Evolutionary conservation across 2,113 vertebrate genomes (phyloP).

Genomic region (Triplophysa rosa): DNA sequence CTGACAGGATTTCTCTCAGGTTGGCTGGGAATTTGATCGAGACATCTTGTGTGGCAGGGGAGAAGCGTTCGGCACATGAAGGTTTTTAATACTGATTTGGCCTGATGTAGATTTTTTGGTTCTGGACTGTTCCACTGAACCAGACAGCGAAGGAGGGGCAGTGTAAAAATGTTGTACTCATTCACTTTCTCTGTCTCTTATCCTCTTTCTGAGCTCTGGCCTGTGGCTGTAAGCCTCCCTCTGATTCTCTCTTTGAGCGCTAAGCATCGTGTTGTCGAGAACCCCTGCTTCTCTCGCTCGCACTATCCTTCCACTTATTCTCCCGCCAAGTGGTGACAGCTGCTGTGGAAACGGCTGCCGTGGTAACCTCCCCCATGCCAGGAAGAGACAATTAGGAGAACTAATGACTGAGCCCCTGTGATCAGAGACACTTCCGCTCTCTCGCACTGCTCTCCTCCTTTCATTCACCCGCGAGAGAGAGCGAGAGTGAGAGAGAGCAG

Average conservation of each 20-base stretch:
- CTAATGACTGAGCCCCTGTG: slow-evolving; percentile 43
- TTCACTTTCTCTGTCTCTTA: slow-evolving; percentile 5
- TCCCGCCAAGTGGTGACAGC: slow-evolving; percentile 43
- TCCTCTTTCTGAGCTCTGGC: neutral
- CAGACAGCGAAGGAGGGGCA: neutral
- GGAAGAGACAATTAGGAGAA: slow-evolving; percentile 48
- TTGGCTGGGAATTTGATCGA: neutral
- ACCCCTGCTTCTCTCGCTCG: slow-evolving; percentile 24
- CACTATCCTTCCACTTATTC: slow-evolving; percentile 37
- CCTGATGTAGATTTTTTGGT: too few species aligned
- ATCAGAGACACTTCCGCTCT: slow-evolving; percentile 22
- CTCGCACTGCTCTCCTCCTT: neutral
- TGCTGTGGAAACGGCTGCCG: slow-evolving; percentile 38
- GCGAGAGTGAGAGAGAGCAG: neutral
- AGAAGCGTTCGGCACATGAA: neutral
- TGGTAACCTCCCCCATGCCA: slow-evolving; percentile 37
- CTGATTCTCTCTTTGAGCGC: slow-evolving; percentile 14
- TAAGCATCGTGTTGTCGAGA: neutral
- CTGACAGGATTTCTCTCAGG: too few species aligned
- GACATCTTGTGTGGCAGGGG: neutral
- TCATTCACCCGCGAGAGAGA: neutral
- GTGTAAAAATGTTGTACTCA: neutral
- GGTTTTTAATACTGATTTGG: too few species aligned
- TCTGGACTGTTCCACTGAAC: neutral
- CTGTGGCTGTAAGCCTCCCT: slow-evolving; percentile 2